These are phyloP conservation scores for Paelopatides confundens DNA, from an alignment of 53 echinoderm and acorn worm species.

Conservation along the genomic window DNA sequence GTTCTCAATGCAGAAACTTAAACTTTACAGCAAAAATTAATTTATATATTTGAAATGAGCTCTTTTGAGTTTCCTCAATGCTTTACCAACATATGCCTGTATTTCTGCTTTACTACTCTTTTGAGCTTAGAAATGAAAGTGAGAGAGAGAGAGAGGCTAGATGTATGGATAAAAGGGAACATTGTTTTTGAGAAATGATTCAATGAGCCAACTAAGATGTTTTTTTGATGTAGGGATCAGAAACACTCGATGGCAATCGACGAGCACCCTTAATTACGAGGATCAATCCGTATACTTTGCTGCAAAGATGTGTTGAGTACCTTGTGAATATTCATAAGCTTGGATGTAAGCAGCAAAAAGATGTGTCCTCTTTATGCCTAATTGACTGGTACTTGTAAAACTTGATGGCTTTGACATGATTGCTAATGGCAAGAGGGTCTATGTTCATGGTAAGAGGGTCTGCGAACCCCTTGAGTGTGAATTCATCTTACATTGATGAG, in stretches of 20 bases:
- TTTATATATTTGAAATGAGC: too few species aligned
- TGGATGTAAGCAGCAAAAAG: constrained; percentile 2
- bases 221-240: background rate
- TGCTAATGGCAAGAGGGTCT: constrained; percentile 18
- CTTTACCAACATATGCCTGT: too few species aligned
- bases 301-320: constrained; percentile 31
- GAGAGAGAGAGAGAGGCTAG: too few species aligned
- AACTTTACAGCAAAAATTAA: too few species aligned
- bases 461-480: constrained; percentile 41
- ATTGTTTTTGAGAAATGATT: background rate
- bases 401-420: constrained; percentile 19
- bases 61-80: too few species aligned
- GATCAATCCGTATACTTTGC: constrained; percentile 34
- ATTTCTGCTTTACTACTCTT: too few species aligned
- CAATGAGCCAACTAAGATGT: background rate
- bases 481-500: constrained; percentile 5
- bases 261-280: constrained; percentile 7
- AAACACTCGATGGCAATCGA: background rate
- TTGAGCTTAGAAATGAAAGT: too few species aligned
- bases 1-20: too few species aligned
- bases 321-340: constrained; percentile 33
- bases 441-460: constrained; percentile 22
- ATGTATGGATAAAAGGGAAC: too few species aligned
- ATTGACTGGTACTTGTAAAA: constrained; percentile 45
- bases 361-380: constrained; percentile 28